Evolutionary conservation across 1,140 invertebrate species (phyloP).

Genomic region (Chlorops oryzae): DNA sequence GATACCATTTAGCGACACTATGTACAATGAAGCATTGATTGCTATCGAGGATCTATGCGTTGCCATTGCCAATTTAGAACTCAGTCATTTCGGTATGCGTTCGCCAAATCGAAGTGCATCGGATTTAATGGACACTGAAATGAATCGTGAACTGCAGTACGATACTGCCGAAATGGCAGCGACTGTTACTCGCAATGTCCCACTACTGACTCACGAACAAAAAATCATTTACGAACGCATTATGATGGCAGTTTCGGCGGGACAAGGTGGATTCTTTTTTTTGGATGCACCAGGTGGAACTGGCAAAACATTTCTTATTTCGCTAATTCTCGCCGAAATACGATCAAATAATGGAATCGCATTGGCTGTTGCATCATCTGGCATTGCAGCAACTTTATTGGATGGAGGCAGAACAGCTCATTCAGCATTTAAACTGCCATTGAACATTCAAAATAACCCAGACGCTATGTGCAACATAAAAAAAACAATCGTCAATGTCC

Average conservation of each 20-base stretch:
- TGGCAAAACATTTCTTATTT: no score
- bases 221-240: conserved; percentile 16
- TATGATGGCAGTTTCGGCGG: conserved; percentile 14
- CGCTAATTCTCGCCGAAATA: no score
- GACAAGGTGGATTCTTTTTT: conserved; percentile 9
- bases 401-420: conserved; percentile 6
- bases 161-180: conserved; percentile 15
- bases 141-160: conserved; percentile 23
- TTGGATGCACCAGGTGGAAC: conserved; percentile 3
- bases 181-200: conserved; percentile 9
- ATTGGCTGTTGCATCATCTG: conserved; percentile 13
- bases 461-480: conserved; percentile 11
- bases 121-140: conserved; percentile 26
- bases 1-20: conserved; percentile 11
- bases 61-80: conserved; percentile 23
- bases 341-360: conserved; percentile 13
- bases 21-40: conserved; percentile 37
- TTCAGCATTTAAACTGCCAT: conserved; percentile 6
- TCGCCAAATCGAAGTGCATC: conserved; percentile 29
- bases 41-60: conserved; percentile 37
- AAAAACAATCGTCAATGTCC: conserved; percentile 11
- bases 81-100: conserved; percentile 30
- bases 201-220: conserved; percentile 17
- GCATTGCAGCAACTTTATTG: conserved; percentile 10
- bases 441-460: conserved; percentile 9